Conservation (phyloP, 92 coral and sea anemone species). For the Parazoanthus atlanticus region DNA sequence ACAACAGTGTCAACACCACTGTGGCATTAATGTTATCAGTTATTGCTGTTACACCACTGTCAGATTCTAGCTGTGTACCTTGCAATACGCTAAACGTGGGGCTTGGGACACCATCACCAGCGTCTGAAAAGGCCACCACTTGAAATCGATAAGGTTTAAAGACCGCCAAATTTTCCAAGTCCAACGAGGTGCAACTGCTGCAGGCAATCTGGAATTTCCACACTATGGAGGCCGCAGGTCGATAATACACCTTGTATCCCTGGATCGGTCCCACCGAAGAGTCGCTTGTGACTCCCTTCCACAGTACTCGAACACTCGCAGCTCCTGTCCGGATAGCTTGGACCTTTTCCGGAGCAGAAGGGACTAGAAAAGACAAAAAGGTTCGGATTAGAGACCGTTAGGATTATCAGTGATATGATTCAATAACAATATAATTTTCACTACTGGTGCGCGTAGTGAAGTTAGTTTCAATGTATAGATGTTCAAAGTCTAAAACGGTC, state of each 20-base stretch:
- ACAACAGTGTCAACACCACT: too few relatives aligned
- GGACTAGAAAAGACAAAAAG: background rate
- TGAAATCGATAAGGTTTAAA: background rate
- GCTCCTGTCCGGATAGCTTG: constrained; percentile 25
- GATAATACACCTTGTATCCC: constrained; percentile 2
- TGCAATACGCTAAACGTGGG: constrained; percentile 20
- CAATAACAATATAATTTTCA: too few relatives aligned
- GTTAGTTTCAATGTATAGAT: too few relatives aligned
- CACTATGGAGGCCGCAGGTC: background rate
- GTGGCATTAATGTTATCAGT: too few relatives aligned
- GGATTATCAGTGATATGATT: too few relatives aligned
- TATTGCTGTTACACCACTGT: too few relatives aligned
- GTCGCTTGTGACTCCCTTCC: background rate
- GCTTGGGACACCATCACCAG: constrained; percentile 7
- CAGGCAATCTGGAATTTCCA: background rate
- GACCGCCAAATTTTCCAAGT: background rate
- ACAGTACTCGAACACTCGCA: constrained; percentile 6
- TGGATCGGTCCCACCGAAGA: background rate
- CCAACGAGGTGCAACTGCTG: background rate
- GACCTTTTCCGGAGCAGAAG: background rate
- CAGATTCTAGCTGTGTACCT: too few relatives aligned
- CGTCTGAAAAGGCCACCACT: constrained; percentile 23
- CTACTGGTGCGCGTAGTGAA: too few relatives aligned
- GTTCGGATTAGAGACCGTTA: background rate
- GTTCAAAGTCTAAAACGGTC: too few relatives aligned